Base-by-base conservation (phyloP, 2,113 vertebrate genomes). In the Pungitius pungitius region DNA sequence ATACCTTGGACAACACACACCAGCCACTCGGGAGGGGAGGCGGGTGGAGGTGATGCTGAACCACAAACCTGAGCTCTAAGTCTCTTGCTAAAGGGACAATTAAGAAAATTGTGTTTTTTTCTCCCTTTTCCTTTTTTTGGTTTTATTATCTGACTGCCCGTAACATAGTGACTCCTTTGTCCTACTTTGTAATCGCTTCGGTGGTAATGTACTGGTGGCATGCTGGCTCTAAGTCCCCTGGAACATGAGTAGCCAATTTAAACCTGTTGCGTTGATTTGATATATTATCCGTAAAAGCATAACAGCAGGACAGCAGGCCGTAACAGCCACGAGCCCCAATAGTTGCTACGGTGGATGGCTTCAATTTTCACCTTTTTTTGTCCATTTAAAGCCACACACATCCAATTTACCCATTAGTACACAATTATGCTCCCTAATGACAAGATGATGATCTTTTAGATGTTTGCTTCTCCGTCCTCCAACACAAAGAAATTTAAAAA, bases 1-100 rank as follows among this genome's bases (percentile, higher is more conserved):
- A 91, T 87, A 80, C 82, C 80, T 81, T 88, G 85, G 80, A 91
- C 88, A 83, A 87, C 87, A 87, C 68, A 75, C 66, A 83, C 22
- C 55, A 77, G 71, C 24, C 84, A 65, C 73, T 18, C 22, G 56
- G 33, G 56, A 26, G 35, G 70, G 64, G 64, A 81, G 58, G 35
- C 55, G 63, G 73, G 67, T 26, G 42, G 76, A 71, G 89, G 69
- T 68, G 70, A 82, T 47, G 56, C 18, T 62, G 24, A 72, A 71
- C 43, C 45, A 39, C 52, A 65, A 70, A 30, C 15, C 26, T 52
- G 57, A 69, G 56, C 64, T 51, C 17, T 22, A n/a, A 51, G 12
- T 24, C 33, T 73, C 24, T 17, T 51, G 51, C 56, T 58, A 27
- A 69, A 56, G 33, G 39, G n/a, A 51, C 24, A 7, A 52, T 69